Evolutionary conservation across 2,113 vertebrate species (phyloP).

Genomic region (Corythaixoides concolor): DNA sequence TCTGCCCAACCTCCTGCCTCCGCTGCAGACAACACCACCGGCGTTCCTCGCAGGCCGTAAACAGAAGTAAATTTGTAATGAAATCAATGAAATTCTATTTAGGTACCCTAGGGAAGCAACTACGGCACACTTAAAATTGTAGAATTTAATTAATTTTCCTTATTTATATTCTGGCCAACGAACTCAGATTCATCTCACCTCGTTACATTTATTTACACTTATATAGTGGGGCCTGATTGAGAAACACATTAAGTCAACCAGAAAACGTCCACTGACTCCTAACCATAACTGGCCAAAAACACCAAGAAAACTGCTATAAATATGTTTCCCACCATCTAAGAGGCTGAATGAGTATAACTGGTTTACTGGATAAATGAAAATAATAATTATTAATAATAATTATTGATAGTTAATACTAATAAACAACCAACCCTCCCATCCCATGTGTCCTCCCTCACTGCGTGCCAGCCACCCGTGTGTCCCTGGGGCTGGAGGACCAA

Average conservation of each 20-base stretch:
- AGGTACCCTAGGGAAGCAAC: not conserved
- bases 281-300: not conserved
- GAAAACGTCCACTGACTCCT: not conserved
- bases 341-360: too few species aligned
- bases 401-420: too few species aligned
- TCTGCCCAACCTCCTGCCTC: not conserved
- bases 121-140: not conserved
- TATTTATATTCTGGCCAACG: not conserved
- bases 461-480: rapidly evolving
- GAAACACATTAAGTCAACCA: not conserved
- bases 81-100: not conserved
- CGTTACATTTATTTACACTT: not conserved
- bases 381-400: too few species aligned
- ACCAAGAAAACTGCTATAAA: not conserved
- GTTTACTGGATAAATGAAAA: not conserved
- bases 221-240: not conserved
- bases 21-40: rapidly evolving
- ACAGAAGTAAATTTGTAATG: not conserved
- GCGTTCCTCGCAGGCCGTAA: rapidly evolving
- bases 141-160: slow-evolving; percentile 27
- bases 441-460: too few species aligned
- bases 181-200: not conserved
- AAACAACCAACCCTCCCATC: too few species aligned
- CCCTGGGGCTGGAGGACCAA: not conserved
- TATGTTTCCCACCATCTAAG: not conserved